phyloP scores from a whole-genome alignment of 1,140 invertebrate genomes.

The Bemisia tabaci region DNA sequence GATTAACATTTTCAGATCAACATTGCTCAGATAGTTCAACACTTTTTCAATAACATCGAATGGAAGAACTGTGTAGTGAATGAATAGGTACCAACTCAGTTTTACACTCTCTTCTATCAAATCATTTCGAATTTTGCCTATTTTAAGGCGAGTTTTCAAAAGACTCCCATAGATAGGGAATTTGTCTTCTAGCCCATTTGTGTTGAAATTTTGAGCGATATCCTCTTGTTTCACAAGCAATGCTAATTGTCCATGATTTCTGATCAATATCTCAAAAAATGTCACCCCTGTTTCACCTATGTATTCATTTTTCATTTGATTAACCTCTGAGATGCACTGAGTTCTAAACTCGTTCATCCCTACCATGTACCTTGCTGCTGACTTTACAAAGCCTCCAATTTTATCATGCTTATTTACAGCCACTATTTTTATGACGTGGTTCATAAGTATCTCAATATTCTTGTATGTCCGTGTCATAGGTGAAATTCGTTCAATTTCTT shows the following conservation, averaged over 20 bases:
- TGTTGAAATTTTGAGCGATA: background rate
- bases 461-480: background rate
- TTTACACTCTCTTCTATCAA: background rate
- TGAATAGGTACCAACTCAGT: background rate
- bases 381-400: background rate
- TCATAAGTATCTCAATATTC: background rate
- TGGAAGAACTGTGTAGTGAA: background rate
- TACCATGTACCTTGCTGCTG: background rate
- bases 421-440: background rate
- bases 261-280: background rate
- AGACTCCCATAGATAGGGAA: background rate
- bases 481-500: background rate
- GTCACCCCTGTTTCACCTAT: background rate
- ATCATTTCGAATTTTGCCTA: background rate
- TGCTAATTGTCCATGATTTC: background rate
- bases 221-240: background rate
- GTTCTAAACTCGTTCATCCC: background rate
- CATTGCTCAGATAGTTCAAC: background rate
- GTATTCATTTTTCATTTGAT: background rate
- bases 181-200: background rate
- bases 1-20: background rate
- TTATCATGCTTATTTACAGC: background rate
- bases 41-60: background rate
- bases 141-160: background rate
- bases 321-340: background rate